Conservation (phyloP, 2,113 vertebrate species). For the Protobothrops mucrosquamatus region DNA sequence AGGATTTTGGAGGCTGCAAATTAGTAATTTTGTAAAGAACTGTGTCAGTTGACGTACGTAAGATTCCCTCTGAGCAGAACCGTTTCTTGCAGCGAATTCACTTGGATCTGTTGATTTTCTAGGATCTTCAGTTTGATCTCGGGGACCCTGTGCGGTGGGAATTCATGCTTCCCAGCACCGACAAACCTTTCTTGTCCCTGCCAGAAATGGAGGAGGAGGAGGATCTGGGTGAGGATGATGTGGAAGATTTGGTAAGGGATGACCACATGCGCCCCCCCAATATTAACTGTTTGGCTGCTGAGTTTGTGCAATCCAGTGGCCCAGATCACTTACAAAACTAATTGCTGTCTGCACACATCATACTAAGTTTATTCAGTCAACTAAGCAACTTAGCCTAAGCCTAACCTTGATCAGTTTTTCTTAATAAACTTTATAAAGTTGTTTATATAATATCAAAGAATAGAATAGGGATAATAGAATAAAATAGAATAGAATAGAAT, state of each 20-base stretch:
- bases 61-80: neutral
- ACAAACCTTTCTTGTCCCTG: slow-evolving; percentile 40
- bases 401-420: too few species aligned
- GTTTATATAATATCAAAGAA: too few species aligned
- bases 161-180: slow-evolving; percentile 66
- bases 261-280: neutral
- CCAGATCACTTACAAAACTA: neutral
- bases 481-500: too few species aligned
- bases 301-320: neutral
- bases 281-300: neutral
- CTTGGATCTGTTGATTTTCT: neutral
- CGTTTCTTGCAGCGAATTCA: neutral
- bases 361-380: too few species aligned
- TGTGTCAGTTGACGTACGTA: too few species aligned
- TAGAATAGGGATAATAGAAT: too few species aligned
- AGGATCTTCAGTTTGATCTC: slow-evolving; percentile 86
- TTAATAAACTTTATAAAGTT: too few species aligned
- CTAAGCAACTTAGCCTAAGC: too few species aligned
- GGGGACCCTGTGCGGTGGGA: slow-evolving; percentile 81
- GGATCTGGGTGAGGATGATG: slow-evolving; percentile 2
- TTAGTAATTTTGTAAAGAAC: too few species aligned
- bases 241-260: slow-evolving; percentile 56
- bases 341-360: too few species aligned
- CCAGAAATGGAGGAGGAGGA: slow-evolving; percentile 45
- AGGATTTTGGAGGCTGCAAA: too few species aligned